Conservation (phyloP, 1,140 invertebrate genomes). For the Leptopilina clavipes region DNA sequence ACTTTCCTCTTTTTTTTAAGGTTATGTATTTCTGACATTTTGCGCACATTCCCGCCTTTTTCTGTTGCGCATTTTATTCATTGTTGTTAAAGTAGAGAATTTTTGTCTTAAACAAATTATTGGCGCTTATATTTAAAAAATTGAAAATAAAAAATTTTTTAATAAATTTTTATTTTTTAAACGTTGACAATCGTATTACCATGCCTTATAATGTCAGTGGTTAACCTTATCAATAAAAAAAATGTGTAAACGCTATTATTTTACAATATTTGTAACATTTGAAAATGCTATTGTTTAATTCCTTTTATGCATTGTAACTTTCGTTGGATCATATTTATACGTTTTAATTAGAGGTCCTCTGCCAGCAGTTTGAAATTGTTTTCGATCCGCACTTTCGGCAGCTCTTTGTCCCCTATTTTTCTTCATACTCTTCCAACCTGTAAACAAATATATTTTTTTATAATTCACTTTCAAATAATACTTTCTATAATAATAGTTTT, state of each 20-base stretch:
- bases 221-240: neutral
- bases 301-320: conserved; percentile 57
- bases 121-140: neutral
- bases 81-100: neutral
- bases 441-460: neutral
- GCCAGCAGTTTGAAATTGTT: conserved; percentile 88
- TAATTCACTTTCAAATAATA: neutral
- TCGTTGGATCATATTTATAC: conserved; percentile 90
- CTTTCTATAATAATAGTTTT: too few relatives aligned
- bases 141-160: too few relatives aligned
- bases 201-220: too few relatives aligned
- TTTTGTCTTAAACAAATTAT: neutral
- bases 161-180: too few relatives aligned
- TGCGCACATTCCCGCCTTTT: neutral
- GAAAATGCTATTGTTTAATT: neutral
- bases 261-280: too few relatives aligned
- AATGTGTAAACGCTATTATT: too few relatives aligned
- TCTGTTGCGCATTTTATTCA: neutral
- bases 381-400: conserved; percentile 76
- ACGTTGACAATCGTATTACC: too few relatives aligned
- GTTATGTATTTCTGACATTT: neutral
- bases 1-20: neutral
- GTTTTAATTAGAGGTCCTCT: conserved; percentile 90
- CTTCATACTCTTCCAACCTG: conserved; percentile 77
- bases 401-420: neutral